Evolutionary conservation across 2,797 vertebrate genomes (phyloP), one percentile per base, ranked within the genome.

Genomic region (Coreius guichenoti): DNA sequence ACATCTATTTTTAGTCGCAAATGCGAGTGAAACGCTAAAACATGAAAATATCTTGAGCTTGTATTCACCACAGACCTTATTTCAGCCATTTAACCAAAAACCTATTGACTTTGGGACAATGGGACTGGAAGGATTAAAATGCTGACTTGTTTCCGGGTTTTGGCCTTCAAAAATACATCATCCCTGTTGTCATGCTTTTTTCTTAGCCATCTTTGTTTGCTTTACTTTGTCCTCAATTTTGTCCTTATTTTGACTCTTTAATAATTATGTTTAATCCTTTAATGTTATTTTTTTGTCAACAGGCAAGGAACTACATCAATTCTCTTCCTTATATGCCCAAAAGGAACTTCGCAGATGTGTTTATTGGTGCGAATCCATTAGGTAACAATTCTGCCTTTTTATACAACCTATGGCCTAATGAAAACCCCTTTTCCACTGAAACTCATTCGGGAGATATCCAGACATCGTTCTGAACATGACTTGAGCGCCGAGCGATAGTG

Each of bases 241-340:
- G 45, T 12, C 16, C 45, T 70, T 36, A 9, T 63, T 73, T n/a
- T 65, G 0, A 2, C 13, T 58, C 6, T 36, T 21, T 19, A 17
- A 43, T 78, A 14, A 16, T 49, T 5, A 39, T 43, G 5, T 56
- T 26, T 21, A 26, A 33, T 58, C 9, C 6, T 8, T 61, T 11
- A 69, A 58, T 9, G 11, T 33, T n/a, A 19, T 17, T 11, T 17
- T 51, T 51, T 74, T 19, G 4, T 19, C 47, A 49, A 83, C 94
- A 99, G 98, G 98, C 98, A 13, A 97, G 98, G 91, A 99, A 99
- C 95, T 99, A 99, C 92, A 99, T 99, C 75, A 97, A 97, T 91
- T 99, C 98, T 65, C 94, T 99, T 92, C 93, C 96, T 79, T 95
- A 97, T 72, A 99, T 99, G 97, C 97, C 97, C 74, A 99, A 99